A percentile compares a stretch with the other conserved stretches of the same genome.
These are phyloP conservation scores for Misgurnus anguillicaudatus DNA, from an alignment of 2,113 vertebrate genomes.

Conservation along the genomic window DNA sequence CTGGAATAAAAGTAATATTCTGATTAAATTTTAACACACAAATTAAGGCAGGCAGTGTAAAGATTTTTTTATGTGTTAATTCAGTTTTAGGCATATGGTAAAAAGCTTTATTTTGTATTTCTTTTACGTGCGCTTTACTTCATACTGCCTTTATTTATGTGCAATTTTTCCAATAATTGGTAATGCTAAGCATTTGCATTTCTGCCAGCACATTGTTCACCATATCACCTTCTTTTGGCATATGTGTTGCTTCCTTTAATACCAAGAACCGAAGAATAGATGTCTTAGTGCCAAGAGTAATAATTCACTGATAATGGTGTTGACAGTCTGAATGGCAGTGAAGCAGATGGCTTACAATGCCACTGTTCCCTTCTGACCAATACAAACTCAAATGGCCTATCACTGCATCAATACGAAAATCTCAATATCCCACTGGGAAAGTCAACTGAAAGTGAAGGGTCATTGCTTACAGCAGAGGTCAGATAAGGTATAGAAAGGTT, in stretches of 20 bases:
- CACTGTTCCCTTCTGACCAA: not conserved
- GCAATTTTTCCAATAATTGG: not conserved
- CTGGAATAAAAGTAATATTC: not conserved
- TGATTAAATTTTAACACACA: not conserved
- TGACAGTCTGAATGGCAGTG: not conserved
- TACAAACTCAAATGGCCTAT: not conserved
- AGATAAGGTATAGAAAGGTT: not conserved
- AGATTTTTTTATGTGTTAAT: too few species aligned
- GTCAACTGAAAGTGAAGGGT: not conserved
- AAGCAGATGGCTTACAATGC: too few species aligned
- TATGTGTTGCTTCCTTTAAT: constrained; percentile 4
- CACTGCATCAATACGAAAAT: not conserved
- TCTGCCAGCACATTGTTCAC: not conserved
- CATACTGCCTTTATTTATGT: too few species aligned
- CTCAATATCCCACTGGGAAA: constrained; percentile 2
- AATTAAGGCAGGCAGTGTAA: too few species aligned
- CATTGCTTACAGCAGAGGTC: not conserved
- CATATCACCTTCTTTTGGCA: not conserved
- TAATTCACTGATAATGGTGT: not conserved
- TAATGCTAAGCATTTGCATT: not conserved
- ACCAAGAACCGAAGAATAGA: not conserved
- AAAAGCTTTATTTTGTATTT: too few species aligned
- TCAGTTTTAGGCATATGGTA: too few species aligned
- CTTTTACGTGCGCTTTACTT: too few species aligned
- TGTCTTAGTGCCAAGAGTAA: not conserved